These are phyloP conservation scores for Cinclus cinclus DNA, from an alignment of 2,113 vertebrate species.

Conservation along the genomic window DNA sequence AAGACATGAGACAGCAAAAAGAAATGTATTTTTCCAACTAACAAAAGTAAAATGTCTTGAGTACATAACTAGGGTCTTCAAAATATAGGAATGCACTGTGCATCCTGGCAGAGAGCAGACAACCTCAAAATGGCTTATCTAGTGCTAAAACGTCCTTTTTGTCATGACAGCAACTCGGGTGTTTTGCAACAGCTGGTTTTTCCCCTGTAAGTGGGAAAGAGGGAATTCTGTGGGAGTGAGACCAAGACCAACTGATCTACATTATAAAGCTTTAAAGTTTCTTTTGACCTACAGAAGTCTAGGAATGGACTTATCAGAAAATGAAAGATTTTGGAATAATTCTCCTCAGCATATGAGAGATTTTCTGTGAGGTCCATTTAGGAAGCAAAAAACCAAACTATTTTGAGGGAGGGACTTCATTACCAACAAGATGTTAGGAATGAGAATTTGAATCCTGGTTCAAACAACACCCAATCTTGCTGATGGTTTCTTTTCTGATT, in stretches of 20 bases:
- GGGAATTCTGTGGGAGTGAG: not conserved
- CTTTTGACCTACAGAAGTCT: not conserved
- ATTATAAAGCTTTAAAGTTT: not conserved
- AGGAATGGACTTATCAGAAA: not conserved
- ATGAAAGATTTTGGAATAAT: not conserved
- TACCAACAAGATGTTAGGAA: not conserved
- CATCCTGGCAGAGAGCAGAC: not conserved
- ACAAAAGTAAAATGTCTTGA: not conserved
- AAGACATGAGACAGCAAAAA: slow-evolving; percentile 7
- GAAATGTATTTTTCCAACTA: not conserved
- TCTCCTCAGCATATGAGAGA: not conserved
- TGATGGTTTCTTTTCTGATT: not conserved
- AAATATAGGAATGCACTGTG: not conserved
- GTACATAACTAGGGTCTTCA: not conserved
- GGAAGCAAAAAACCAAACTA: not conserved
- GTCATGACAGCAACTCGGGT: not conserved
- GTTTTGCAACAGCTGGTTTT: not conserved
- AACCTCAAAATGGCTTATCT: not conserved
- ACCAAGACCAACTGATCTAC: not conserved
- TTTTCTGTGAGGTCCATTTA: not conserved
- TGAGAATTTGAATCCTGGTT: not conserved
- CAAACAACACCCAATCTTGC: not conserved
- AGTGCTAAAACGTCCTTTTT: not conserved
- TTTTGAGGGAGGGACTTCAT: not conserved
- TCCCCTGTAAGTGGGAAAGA: not conserved